Evolutionary conservation across 2,113 vertebrate genomes (phyloP), one percentile per base, ranked within the genome.

Genomic region (Amphiprion ocellaris): DNA sequence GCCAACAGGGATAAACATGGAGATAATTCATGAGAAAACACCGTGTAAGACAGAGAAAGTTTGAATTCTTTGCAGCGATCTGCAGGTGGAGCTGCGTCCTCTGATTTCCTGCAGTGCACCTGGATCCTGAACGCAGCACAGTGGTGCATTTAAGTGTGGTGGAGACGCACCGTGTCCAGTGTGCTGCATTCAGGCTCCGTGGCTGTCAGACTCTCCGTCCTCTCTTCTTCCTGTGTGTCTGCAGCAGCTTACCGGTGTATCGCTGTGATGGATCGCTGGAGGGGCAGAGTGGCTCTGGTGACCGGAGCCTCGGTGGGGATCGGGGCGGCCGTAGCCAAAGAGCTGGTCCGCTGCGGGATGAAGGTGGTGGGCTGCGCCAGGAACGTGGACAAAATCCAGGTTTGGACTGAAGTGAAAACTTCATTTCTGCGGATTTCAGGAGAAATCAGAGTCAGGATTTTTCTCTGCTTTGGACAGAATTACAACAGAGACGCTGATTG

Each of bases 231-330:
- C 3, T 33, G 3, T 49, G 12, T 47, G 30, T 30, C 30, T 30
- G 30, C 4, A 30, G 30, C 30, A 30, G 30, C 2, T 37, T 37
- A 5, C 33, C 2, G 6, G 44, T 69, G 70, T 62, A 2, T 10
- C 0, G 50, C 21, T 28, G 74, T 75, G 79, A 97, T 97, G 96
- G 95, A 97, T 84, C 94, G 96, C 84, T 97, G 96, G 96, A 88
- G 70, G 73, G 95, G 92, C 62, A 94, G 96, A 56, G 94, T 96
- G 80, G 96, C 96, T 17, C 90, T 97, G 69, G 96, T 97, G 78
- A 97, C 96, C 14, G 96, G 96, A 49, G 96, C 96, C 19, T 97
- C 97, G 10, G 94, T 90, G 37, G 96, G 96, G 64, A 97, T 97
- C 68, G 96, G 96, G 5, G 96, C 96, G 46, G 93, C 94, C 0